A percentile compares a stretch with the other conserved stretches of the same genome.
These are phyloP conservation scores for Eudasyphora cyanicolor DNA, from an alignment of 2,888 invertebrate species.

Conservation along the genomic window DNA sequence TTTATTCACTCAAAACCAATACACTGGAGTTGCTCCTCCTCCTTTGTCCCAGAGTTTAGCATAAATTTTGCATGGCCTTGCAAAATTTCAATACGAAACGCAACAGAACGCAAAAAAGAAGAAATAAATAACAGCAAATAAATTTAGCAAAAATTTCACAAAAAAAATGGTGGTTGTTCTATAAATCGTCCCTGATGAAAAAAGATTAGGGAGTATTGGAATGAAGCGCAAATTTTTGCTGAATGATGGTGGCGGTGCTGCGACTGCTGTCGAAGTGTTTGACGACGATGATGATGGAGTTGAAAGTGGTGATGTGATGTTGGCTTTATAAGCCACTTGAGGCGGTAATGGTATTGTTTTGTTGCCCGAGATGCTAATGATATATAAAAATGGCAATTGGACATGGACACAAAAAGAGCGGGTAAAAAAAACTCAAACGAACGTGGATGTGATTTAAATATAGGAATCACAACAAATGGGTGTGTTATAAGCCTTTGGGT, in stretches of 20 bases:
- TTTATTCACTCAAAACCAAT: constrained; percentile 23
- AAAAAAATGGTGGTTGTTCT: constrained; percentile 62
- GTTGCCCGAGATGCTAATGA: constrained; percentile 55
- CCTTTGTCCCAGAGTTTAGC: constrained; percentile 16
- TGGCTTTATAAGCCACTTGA: constrained; percentile 63
- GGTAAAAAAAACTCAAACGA: neutral
- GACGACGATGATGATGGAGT: neutral
- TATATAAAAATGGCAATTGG: constrained; percentile 65
- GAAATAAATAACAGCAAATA: constrained; percentile 8
- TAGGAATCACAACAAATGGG: neutral
- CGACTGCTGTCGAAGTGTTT: neutral
- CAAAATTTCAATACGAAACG: constrained; percentile 13
- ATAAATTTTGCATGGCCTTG: constrained; percentile 26
- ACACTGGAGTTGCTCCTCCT: constrained; percentile 49
- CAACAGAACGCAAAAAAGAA: no score
- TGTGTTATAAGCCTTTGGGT: neutral
- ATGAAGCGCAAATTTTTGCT: neutral
- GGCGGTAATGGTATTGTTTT: constrained; percentile 61
- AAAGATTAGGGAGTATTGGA: constrained; percentile 12
- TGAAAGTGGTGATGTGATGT: constrained; percentile 28
- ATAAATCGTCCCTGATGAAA: constrained; percentile 28
- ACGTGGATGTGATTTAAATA: neutral
- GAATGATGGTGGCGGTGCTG: neutral
- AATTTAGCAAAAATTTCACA: constrained; percentile 21
- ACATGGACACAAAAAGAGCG: constrained; percentile 18